Conservation (phyloP, 2,888 invertebrate species). For the Erpobdella octoculata region DNA sequence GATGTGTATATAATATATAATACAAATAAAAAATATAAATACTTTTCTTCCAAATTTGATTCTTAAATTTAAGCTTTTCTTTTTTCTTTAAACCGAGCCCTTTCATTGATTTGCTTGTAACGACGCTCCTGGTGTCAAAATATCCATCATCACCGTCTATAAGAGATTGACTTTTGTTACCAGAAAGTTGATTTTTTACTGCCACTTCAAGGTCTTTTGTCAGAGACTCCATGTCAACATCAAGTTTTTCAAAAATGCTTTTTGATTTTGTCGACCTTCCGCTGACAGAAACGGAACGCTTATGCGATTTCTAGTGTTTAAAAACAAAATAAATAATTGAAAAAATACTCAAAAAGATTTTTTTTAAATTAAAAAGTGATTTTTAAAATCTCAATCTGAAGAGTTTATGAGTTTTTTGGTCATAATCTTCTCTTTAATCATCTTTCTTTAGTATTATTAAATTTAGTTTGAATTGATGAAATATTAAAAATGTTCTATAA, state of each 20-base stretch:
- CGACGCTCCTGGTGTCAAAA: constrained; percentile 17
- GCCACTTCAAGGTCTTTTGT: constrained; percentile 2
- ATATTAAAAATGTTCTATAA: too few relatives aligned
- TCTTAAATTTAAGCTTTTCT: constrained; percentile 15
- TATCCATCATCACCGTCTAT: constrained; percentile 13
- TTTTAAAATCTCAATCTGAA: too few relatives aligned
- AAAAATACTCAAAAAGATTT: too few relatives aligned
- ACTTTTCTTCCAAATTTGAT: constrained; percentile 23
- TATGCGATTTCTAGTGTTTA: neutral
- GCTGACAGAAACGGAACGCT: neutral
- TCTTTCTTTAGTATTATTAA: too few relatives aligned
- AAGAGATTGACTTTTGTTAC: neutral
- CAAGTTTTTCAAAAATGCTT: constrained; percentile 12
- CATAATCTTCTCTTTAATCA: too few relatives aligned
- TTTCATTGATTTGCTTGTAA: constrained; percentile 25
- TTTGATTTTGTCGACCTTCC: constrained; percentile 1
- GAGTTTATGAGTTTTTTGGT: too few relatives aligned
- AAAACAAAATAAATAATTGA: too few relatives aligned
- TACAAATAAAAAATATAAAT: neutral
- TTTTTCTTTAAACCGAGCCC: constrained; percentile 17
- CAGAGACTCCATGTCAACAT: constrained; percentile 2
- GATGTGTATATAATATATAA: neutral
- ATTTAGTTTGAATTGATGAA: too few relatives aligned
- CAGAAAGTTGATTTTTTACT: neutral
- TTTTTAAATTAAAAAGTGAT: too few relatives aligned